A percentile compares a stretch with the other conserved stretches of the same genome.
Conservation (phyloP, 2,888 invertebrate species). For the Heliconius ethilla region DNA sequence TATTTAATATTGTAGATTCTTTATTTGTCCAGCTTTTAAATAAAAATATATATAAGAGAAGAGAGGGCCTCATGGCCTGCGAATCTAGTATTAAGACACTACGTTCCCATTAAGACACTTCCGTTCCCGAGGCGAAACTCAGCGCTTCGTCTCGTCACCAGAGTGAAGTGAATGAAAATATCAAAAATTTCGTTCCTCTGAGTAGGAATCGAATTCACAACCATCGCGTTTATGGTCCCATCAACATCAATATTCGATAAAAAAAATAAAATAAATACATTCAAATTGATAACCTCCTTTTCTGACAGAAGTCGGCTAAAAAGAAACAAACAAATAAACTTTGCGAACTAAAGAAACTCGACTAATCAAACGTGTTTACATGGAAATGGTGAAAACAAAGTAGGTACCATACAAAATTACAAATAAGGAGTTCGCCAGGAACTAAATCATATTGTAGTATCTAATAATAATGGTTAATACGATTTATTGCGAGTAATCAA, state of each 20-base stretch:
- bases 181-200: too few species aligned
- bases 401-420: not conserved
- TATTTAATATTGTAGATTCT: too few species aligned
- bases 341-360: not conserved
- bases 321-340: not conserved
- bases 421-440: slow-evolving; percentile 5
- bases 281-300: too few species aligned
- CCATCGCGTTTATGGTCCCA: too few species aligned
- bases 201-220: too few species aligned
- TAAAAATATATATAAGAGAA: too few species aligned
- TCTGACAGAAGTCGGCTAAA: not conserved
- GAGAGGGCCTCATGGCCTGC: not conserved
- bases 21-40: too few species aligned
- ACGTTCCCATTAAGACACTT: not conserved
- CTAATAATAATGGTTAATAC: slow-evolving; percentile 32
- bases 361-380: not conserved
- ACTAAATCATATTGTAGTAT: slow-evolving; percentile 32
- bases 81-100: not conserved
- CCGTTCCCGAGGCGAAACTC: too few species aligned
- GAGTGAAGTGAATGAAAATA: not conserved
- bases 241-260: not conserved
- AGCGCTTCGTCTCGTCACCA: not conserved
- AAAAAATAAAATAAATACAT: not conserved
- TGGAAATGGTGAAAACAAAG: not conserved
- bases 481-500: slow-evolving; percentile 33